Evolutionary conservation across 2,888 invertebrate genomes (phyloP).

Genomic region (Heteromyza rotundicornis): DNA sequence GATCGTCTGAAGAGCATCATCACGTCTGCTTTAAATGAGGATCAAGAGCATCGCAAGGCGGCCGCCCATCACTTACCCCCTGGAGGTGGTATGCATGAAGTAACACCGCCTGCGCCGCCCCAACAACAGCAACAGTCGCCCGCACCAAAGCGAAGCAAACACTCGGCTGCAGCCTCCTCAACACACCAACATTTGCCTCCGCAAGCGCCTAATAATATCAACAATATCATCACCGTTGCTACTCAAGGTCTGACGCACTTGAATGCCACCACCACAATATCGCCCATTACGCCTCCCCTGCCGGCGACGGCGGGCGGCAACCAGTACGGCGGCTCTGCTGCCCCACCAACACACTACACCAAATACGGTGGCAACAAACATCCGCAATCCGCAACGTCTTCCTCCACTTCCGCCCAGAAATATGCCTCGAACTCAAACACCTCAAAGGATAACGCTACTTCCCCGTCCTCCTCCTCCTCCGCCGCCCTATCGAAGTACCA

Average conservation of each 20-base stretch:
- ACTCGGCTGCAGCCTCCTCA: conserved; percentile 21
- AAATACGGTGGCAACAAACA: conserved; percentile 26
- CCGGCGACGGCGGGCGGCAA: conserved; percentile 29
- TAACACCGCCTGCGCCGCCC: conserved; percentile 23
- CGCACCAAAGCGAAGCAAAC: conserved; percentile 52
- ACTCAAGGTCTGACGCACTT: conserved; percentile 60
- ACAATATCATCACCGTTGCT: conserved; percentile 58
- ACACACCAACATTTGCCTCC: conserved; percentile 20
- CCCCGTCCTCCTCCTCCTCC: conserved; percentile 18
- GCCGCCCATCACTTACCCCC: conserved; percentile 44
- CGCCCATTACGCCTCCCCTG: conserved; percentile 59
- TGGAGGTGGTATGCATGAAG: no score
- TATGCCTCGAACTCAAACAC: conserved; percentile 2
- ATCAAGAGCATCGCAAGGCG: conserved; percentile 67
- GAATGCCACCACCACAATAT: conserved; percentile 61
- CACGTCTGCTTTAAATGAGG: conserved; percentile 85
- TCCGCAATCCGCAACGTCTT: conserved; percentile 23
- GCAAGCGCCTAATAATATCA: conserved; percentile 50
- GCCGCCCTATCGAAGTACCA: conserved; percentile 30
- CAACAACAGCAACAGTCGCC: conserved; percentile 40
- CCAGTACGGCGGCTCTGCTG: not conserved
- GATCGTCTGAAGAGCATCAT: conserved; percentile 88
- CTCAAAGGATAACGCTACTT: conserved; percentile 12
- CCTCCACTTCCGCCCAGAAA: conserved; percentile 28
- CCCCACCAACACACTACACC: conserved; percentile 26